These are phyloP conservation scores for Plestiodon gilberti DNA, from an alignment of 2,113 vertebrate genomes.

Conservation along the genomic window DNA sequence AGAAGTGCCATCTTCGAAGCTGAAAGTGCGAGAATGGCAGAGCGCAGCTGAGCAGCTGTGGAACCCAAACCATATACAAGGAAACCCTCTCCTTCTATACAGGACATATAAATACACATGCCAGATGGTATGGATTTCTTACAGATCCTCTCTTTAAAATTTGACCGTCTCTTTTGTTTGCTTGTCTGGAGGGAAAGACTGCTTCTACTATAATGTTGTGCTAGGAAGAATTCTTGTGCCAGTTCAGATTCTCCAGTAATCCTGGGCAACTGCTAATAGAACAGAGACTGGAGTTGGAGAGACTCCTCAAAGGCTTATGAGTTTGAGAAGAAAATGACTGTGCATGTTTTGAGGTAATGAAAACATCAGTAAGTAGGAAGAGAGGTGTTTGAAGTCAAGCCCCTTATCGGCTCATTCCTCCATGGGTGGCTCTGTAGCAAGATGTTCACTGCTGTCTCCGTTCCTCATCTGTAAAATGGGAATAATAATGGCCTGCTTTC, in stretches of 20 bases:
- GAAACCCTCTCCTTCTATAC: conserved; percentile 41
- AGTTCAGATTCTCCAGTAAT: conserved; percentile 62
- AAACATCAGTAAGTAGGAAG: neutral
- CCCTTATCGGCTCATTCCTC: neutral
- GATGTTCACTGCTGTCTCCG: neutral
- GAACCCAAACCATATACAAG: conserved; percentile 39
- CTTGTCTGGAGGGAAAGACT: conserved; percentile 47
- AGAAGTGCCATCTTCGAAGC: conserved; percentile 44
- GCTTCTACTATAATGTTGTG: conserved; percentile 57
- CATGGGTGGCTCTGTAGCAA: neutral
- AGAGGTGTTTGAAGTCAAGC: neutral
- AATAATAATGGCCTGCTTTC: neutral
- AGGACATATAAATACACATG: conserved; percentile 34
- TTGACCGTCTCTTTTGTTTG: conserved; percentile 60
- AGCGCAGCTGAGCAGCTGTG: conserved; percentile 25
- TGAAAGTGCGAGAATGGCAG: neutral
- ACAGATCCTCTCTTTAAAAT: conserved; percentile 44
- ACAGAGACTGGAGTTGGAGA: neutral
- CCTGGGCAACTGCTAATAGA: conserved; percentile 51
- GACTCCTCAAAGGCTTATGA: neutral
- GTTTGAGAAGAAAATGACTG: conserved; percentile 14
- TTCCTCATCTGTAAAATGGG: neutral
- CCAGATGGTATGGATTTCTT: conserved; percentile 56
- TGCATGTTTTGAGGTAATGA: neutral
- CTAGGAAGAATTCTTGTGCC: conserved; percentile 44